Evolutionary conservation across 2,113 vertebrate species (phyloP).

Genomic region (Choloepus hoffmanni): DNA sequence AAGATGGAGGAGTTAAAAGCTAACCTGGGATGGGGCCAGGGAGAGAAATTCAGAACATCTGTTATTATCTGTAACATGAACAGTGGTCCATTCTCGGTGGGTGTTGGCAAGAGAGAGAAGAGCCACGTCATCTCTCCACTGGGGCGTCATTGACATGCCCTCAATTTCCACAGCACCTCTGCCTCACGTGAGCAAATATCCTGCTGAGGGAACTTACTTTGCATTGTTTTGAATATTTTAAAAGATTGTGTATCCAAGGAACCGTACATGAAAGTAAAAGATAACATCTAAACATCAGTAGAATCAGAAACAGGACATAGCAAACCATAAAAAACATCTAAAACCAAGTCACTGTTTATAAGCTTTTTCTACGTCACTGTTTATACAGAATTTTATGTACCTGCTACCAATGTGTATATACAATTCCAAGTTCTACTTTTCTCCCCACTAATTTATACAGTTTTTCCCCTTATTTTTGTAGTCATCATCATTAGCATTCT

Average conservation of each 20-base stretch:
- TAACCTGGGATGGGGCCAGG: neutral
- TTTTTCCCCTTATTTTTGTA: neutral
- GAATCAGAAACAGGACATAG: neutral
- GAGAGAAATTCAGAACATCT: neutral
- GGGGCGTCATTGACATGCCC: neutral
- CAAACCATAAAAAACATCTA: neutral
- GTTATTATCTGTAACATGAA: neutral
- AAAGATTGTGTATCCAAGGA: neutral
- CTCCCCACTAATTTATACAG: neutral
- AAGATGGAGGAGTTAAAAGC: neutral
- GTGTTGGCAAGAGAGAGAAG: neutral
- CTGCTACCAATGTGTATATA: neutral
- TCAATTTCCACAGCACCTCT: neutral
- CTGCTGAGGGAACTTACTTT: neutral
- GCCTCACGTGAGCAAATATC: neutral
- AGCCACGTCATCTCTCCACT: neutral
- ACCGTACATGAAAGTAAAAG: neutral
- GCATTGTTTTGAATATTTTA: slow-evolving; percentile 21
- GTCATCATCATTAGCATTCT: neutral
- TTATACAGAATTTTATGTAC: neutral
- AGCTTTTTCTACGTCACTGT: neutral
- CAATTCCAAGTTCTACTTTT: neutral
- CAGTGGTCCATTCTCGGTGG: neutral
- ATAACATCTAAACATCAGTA: neutral
- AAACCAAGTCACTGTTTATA: neutral